A percentile compares a stretch with the other conserved stretches of the same genome.
These are phyloP conservation scores for Cheirogaleus major DNA, from an alignment of 2,797 vertebrate species.

Conservation along the genomic window DNA sequence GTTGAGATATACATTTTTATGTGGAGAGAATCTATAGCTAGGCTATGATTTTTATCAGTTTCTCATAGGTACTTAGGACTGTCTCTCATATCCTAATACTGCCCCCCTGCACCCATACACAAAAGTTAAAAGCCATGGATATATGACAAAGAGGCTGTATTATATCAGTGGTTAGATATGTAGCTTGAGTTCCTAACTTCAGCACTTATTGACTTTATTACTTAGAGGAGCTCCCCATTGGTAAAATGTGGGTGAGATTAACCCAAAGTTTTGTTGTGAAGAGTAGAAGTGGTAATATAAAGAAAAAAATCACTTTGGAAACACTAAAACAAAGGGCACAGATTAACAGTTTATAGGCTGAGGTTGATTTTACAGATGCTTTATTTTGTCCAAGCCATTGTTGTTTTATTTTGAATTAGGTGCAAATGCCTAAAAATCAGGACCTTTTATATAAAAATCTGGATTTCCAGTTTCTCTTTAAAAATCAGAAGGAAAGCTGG, in stretches of 20 bases:
- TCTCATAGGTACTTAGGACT: background rate
- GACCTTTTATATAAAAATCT: background rate
- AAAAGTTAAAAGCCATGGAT: constrained; percentile 8
- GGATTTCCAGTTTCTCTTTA: background rate
- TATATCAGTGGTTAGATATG: background rate
- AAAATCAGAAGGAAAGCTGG: background rate
- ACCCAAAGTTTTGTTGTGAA: background rate
- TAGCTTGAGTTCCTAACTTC: background rate
- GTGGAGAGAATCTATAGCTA: background rate
- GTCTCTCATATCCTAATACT: background rate
- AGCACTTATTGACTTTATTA: constrained; percentile 23
- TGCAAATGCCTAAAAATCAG: constrained; percentile 16
- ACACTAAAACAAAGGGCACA: background rate
- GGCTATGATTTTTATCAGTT: constrained; percentile 8
- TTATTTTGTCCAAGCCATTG: background rate
- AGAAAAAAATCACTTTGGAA: background rate
- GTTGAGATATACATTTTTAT: background rate
- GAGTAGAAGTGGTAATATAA: background rate
- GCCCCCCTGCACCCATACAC: background rate
- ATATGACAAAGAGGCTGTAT: background rate
- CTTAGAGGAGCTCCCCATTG: background rate
- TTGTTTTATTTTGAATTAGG: background rate
- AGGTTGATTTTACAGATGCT: background rate
- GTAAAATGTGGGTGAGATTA: background rate
- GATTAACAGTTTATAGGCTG: background rate